Evolutionary conservation across 2,888 invertebrate species (phyloP), one percentile per base, ranked within the genome.

Genomic region (Ganaspis brasiliensis): DNA sequence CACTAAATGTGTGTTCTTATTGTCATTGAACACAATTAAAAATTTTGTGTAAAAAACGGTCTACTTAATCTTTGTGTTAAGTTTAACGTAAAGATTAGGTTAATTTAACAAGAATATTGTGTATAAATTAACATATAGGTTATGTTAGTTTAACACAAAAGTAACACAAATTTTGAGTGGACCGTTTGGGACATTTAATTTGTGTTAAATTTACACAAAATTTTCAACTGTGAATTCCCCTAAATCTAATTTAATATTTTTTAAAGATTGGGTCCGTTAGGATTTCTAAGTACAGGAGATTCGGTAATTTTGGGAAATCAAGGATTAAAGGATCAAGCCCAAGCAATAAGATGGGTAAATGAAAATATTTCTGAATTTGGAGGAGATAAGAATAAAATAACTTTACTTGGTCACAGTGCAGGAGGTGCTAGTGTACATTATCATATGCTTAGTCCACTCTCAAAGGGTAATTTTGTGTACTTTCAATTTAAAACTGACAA

Each of bases 341-440:
- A 93, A 93, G 94, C 94, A 0, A 90, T 95, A 0, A 92, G 94
- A 75, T 95, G 95, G 92, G 92, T 95, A n/a, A 93, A 94, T 77
- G 92, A 93, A 75, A 93, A 93, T 77, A 94, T 95, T 31, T 92
- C 91, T 55, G 90, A 92, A 24, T 95, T 95, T 78, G 94, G 94
- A 0, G 95, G 95, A 0, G 93, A 95, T 89, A 93, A 93, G 0
- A 89, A 93, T 26, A 93, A 93, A 6, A 94, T 95, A 0, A 95
- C 95, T 0, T 92, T 95, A 72, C 95, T 95, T 81, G 95, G 95
- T 0, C 95, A 95, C 85, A 95, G 95, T 85, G 95, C 95, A 0
- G 95, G 95, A 3, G 95, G 95, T 0, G 94, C 94, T 0, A 94
- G 95, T 83, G 94, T 93, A 0, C 94, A 95, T 52, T 95, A 93